Evolutionary conservation across 1,140 invertebrate genomes (phyloP).

Genomic region (Vanessa tameamea): DNA sequence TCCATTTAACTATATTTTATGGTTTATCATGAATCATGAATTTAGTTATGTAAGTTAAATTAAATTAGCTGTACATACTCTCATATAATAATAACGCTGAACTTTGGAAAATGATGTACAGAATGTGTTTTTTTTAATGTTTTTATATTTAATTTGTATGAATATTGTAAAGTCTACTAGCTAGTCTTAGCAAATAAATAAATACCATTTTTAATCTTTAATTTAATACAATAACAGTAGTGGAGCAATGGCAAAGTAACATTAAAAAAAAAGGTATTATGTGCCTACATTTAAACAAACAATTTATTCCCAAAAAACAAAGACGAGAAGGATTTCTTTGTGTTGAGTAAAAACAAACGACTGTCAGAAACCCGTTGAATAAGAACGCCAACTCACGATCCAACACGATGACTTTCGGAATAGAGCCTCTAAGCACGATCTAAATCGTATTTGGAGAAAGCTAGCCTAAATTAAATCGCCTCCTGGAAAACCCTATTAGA

Average conservation of each 20-base stretch:
- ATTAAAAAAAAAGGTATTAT: neutral
- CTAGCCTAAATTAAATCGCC: conserved; percentile 3
- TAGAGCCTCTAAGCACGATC: neutral
- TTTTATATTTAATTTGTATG: too few species aligned
- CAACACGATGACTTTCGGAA: conserved; percentile 19
- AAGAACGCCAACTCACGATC: conserved; percentile 14
- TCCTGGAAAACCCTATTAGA: conserved; percentile 4
- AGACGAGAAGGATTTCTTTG: conserved; percentile 16
- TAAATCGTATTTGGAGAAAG: conserved; percentile 15
- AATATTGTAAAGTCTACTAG: too few species aligned
- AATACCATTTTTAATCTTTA: too few species aligned
- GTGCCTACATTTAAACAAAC: neutral
- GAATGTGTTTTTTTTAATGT: too few species aligned
- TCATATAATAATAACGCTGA: too few species aligned
- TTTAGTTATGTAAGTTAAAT: too few species aligned
- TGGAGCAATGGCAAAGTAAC: neutral
- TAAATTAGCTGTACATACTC: too few species aligned
- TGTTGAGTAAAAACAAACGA: conserved; percentile 22
- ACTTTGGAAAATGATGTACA: too few species aligned
- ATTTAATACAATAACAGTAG: too few species aligned
- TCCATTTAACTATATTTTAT: too few species aligned
- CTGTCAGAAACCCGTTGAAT: conserved; percentile 8
- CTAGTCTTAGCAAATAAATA: too few species aligned
- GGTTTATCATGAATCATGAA: too few species aligned
- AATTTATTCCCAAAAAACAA: conserved; percentile 7